Base-by-base conservation (phyloP, 2,113 vertebrate genomes). In the Garra rufa region DNA sequence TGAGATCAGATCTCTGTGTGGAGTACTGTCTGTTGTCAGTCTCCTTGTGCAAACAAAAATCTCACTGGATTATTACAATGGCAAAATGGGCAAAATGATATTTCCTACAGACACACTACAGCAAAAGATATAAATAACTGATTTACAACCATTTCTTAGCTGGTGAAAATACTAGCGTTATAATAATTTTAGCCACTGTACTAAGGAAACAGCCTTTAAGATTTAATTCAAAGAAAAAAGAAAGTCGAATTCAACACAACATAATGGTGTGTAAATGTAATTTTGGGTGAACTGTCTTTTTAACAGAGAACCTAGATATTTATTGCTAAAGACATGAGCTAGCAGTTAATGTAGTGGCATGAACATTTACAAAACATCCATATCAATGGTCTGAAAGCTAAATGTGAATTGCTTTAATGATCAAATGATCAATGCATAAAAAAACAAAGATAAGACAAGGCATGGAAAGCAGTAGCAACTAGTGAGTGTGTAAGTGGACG, bases 401-500 rank as follows among this genome's bases (percentile, higher is more conserved):
- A 57, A 50, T 50, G 28, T 26, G 10, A 43, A 19, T 44, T 21
- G 21, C 38, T 43, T 78, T 30, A 55, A 26, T 69, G 57, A 26
- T 70, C 38, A 83, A 55, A 26, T 69, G 57, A 26, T 70, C 38
- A 83, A 65, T 43, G 61, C 24, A 44, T 77, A 1, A 24, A 21
- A 65, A 28, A 65, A 50, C 30, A 75, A 57, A 63, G 26, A 67
- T 14, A 59, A 59, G 50, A 59, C n/a, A 19, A 43, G 13, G 61
- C 21, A 70, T 55, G 83, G 48, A 10, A 71, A 71, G 34, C 48
- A 46, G 70, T 57, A 71, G 63, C 48, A 34, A 28, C 46, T 50
- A 34, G 79, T 41, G 87, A 91, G n/a, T 26, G 86, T 80, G 70
- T 86, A 55, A 69, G 76, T 71, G 80, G 75, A 86, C 75, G 79